Evolutionary conservation across 2,797 vertebrate species (phyloP).

Genomic region (Aulostomus chinensis): DNA sequence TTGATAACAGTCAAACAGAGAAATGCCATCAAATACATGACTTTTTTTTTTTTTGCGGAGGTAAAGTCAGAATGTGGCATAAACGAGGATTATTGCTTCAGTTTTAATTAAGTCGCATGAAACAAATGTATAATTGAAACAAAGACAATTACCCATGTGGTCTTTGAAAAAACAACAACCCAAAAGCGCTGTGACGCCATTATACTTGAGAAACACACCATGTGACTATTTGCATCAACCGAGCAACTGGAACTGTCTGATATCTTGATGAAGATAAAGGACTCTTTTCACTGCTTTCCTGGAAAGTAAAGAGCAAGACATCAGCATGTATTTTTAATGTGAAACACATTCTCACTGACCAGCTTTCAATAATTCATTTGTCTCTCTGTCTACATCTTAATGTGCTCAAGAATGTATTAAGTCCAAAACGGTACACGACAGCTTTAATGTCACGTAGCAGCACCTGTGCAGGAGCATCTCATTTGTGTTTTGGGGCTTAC

Average conservation of each 20-base stretch:
- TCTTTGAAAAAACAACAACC: no score
- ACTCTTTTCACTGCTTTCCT: slow-evolving; percentile 19
- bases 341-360: slow-evolving; percentile 36
- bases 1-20: no score
- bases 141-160: no score
- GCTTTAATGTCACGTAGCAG: no score
- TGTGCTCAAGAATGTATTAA: slow-evolving; percentile 11
- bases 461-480: slow-evolving; percentile 41
- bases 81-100: no score
- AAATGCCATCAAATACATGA: no score
- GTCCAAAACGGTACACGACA: no score
- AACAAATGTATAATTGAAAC: no score
- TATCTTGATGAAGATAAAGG: slow-evolving; percentile 34
- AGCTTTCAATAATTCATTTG: slow-evolving; percentile 43
- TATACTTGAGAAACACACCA: slow-evolving; percentile 24
- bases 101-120: no score
- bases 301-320: slow-evolving; percentile 29
- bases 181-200: no score
- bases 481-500: slow-evolving; percentile 53
- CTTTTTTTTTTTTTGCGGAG: no score
- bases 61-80: no score
- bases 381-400: neutral
- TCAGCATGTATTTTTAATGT: slow-evolving; percentile 44
- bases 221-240: slow-evolving; percentile 64
- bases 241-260: slow-evolving; percentile 68